A percentile compares a stretch with the other conserved stretches of the same genome.
Conservation (phyloP, 2,797 vertebrate genomes). For the Schizopygopsis malacanthus region DNA sequence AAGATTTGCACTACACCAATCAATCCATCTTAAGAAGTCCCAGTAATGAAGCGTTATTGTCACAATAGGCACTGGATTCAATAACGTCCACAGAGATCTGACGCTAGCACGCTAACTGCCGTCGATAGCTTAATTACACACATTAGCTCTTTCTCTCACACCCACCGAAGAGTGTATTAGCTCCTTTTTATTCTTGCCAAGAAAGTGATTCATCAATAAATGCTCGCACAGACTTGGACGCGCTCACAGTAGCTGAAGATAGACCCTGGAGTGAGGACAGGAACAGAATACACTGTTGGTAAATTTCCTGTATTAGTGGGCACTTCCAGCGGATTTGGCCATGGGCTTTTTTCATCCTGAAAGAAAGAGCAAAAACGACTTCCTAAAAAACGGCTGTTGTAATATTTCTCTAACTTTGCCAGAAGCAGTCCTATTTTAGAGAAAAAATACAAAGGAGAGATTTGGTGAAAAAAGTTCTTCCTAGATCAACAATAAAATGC, state of each 20-base stretch:
- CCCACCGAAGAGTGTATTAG: slow-evolving; percentile 42
- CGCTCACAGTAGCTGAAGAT: slow-evolving; percentile 22
- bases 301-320: slow-evolving; percentile 30
- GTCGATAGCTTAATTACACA: slow-evolving; percentile 50
- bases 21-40: slow-evolving; percentile 38
- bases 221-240: slow-evolving; percentile 14
- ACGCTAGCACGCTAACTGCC: not conserved
- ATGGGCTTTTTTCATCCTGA: slow-evolving; percentile 20
- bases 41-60: slow-evolving; percentile 44
- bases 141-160: slow-evolving; percentile 47
- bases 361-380: slow-evolving; percentile 3
- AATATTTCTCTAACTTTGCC: slow-evolving; percentile 16
- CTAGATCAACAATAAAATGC: not conserved
- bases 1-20: slow-evolving; percentile 17
- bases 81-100: slow-evolving; percentile 42
- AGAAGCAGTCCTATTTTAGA: slow-evolving; percentile 11
- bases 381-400: slow-evolving; percentile 28
- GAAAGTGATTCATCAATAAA: slow-evolving; percentile 53
- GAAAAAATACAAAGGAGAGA: not conserved
- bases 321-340: slow-evolving; percentile 36
- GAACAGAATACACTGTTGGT: slow-evolving; percentile 19
- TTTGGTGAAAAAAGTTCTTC: not conserved
- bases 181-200: slow-evolving; percentile 48
- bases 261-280: slow-evolving; percentile 34
- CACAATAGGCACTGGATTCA: slow-evolving; percentile 42